Evolutionary conservation across 1,140 invertebrate species (phyloP), one percentile per base, ranked within the genome.

Genomic region (Lucilia sericata): DNA sequence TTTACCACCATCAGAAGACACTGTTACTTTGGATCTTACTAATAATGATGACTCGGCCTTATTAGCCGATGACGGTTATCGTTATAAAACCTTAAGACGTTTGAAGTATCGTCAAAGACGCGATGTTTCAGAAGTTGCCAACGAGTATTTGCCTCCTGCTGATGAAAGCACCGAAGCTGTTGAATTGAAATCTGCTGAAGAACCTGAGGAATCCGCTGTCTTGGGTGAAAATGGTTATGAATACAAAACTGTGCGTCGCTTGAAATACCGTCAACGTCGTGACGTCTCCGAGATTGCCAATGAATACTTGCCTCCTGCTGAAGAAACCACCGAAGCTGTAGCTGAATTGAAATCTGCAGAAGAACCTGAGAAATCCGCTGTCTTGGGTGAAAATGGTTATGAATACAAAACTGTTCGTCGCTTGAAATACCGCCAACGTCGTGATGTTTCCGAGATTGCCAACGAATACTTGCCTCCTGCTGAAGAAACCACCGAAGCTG

Each of bases 201-300:
- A 84, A 70, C 19, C 47, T 30, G 21, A 60, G 74, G 82, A 51
- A 85, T 85, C 87, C n/a, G 86, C 86, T 19, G 83, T 60, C 5
- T 82, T 87, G 2, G 86, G 78, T 82, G 86, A 74, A 83, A 86
- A 87, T 86, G 87, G 87, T 21, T 87, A 87, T 83, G 86, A 86
- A 74, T 87, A 87, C 85, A 87, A 87, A 84, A 87, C 86, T 81
- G 83, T 86, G 12, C 84, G 84, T 65, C 86, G 87, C n/a, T 76
- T 86, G 8, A 85, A 86, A 17, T 47, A 83, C 82, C 85, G 87
- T 82, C 87, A 74, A 85, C 88, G 47, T 86, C 86, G 0, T 86
- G 87, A 89, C 85, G 88, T 89, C 14, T 89, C 88, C 5, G 87
- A 89, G 49, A 60, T 89, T 21, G 84, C 3, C 83, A 74, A 21